phyloP scores from a whole-genome alignment of 2,888 invertebrate species.

The Dichetophora obliterata region DNA sequence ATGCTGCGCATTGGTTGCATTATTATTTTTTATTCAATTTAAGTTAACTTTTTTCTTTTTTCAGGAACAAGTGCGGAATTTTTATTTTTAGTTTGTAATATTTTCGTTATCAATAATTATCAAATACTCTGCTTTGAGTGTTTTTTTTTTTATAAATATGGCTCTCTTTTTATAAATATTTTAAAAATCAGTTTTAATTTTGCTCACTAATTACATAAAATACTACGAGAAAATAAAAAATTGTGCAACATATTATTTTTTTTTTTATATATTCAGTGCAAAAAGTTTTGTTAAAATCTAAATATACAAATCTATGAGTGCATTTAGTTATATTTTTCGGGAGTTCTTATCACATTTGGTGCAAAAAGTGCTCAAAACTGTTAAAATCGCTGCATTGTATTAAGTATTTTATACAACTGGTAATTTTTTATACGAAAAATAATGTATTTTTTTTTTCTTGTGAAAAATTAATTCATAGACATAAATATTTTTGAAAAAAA shows the following conservation, averaged over 20 bases:
- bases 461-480: background rate
- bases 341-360: constrained; percentile 29
- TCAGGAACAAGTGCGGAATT: background rate
- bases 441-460: background rate
- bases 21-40: background rate
- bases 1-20: background rate
- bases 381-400: background rate
- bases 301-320: constrained; percentile 46
- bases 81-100: background rate
- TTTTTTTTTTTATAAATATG: background rate
- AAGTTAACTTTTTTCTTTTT: background rate
- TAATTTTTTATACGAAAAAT: no score
- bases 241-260: constrained; percentile 40
- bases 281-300: constrained; percentile 38
- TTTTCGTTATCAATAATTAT: no score
- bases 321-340: constrained; percentile 38
- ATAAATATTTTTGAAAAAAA: background rate
- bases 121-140: no score
- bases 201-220: background rate
- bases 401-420: background rate
- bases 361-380: constrained; percentile 29
- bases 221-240: background rate
- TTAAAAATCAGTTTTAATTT: background rate
- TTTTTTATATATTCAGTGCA: constrained; percentile 21
- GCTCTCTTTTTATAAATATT: background rate